Evolutionary conservation across 2,888 invertebrate genomes (phyloP), one percentile per base, ranked within the genome.

Genomic region (Belgica antarctica): DNA sequence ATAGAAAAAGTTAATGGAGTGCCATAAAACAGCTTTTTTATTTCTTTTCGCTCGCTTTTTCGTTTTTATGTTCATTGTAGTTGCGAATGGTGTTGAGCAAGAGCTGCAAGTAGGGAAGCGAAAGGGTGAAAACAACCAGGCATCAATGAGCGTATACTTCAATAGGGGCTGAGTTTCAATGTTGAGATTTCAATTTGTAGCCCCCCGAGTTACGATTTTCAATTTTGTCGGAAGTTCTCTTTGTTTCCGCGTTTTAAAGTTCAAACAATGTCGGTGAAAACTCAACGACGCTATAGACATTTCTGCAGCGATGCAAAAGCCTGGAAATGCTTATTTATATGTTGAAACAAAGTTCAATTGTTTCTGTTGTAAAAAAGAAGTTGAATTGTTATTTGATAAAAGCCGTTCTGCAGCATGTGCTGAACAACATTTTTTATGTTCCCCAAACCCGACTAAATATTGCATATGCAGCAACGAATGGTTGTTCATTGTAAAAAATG

Each of bases 1-100:
- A 22, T 24, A 27, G 62, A 24, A 36, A 24, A 46, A 27, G 47
- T 47, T 65, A 65, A 65, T 65, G 65, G 63, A 63, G 63, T 41
- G 41, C 25, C 25, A 65, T 41, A 65, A 36, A 41, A 24, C 25
- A 15, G 17, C 24, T 47, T 46, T 65, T 65, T 47, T 47, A 65
- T 65, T 65, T 34, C 36, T 15, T 27, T 34, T 31, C 22, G 19
- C 22, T 46, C 25, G 19, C 17, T 34, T 41, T 41, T 15, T 10
- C 41, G 10, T n/a, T n/a, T 52, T 52, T 52, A n/a, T 52, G 17
- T 17, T 22, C 19, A 5, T 8, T 19, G 52, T 52, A 31, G 34
- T 31, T 31, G 5, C 34, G 12, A 31, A 31, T 31, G 34, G 34
- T 12, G 34, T 31, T 31, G 34, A 31, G 34, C n/a, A n/a, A n/a